These are phyloP conservation scores for Megaptera novaeangliae DNA, from an alignment of 2,113 vertebrate species.

Conservation along the genomic window DNA sequence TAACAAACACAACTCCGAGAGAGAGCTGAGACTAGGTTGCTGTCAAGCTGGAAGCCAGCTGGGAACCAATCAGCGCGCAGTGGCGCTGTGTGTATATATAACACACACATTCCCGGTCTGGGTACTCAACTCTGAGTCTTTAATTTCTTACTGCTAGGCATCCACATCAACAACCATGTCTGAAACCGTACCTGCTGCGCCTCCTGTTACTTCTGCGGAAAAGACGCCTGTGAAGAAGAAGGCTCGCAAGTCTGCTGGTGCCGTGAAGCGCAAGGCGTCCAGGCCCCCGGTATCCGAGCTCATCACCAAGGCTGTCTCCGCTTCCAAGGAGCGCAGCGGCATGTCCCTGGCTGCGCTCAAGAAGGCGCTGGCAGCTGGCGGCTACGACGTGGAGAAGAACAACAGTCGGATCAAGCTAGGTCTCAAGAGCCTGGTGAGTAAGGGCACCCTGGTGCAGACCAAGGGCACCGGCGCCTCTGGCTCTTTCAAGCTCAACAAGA, in stretches of 20 bases:
- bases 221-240: constrained; percentile 38
- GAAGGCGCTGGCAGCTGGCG: constrained; percentile 79
- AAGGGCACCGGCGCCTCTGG: constrained; percentile 76
- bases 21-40: background rate
- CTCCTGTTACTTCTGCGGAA: constrained; percentile 30
- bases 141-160: accelerated
- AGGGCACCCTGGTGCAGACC: background rate
- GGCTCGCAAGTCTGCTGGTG: constrained; percentile 62
- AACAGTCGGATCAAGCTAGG: constrained; percentile 77
- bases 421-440: constrained; percentile 69
- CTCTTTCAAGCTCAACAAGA: constrained; percentile 71
- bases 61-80: constrained; percentile 74
- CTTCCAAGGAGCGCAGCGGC: constrained; percentile 72
- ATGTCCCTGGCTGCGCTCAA: constrained; percentile 73
- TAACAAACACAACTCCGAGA: constrained; percentile 77
- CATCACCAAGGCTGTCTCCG: constrained; percentile 72
- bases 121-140: background rate
- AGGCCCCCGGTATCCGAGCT: constrained; percentile 56
- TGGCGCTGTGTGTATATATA: constrained; percentile 69
- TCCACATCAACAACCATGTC: accelerated
- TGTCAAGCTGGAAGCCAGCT: constrained; percentile 62
- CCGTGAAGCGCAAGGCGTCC: constrained; percentile 53
- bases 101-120: background rate
- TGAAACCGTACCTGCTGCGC: constrained; percentile 61
- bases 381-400: constrained; percentile 86